These are phyloP conservation scores for Hippocampus barbouri DNA, from an alignment of 2,113 vertebrate genomes.

Conservation along the genomic window DNA sequence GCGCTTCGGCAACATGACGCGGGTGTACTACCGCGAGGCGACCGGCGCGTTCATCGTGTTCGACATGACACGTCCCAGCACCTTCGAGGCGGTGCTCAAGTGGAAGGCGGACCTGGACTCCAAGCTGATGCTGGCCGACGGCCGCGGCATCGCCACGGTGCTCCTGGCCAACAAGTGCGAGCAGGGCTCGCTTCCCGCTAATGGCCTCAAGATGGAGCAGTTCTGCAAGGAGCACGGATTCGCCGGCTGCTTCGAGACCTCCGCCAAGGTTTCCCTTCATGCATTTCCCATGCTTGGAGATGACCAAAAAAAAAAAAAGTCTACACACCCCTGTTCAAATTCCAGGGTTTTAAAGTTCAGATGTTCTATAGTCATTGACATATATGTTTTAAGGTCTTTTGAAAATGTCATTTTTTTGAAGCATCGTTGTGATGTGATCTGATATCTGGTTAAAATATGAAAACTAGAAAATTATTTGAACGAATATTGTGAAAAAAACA, in stretches of 20 bases:
- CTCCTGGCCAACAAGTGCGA: constrained; percentile 81
- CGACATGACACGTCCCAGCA: constrained; percentile 74
- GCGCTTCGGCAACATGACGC: constrained; percentile 81
- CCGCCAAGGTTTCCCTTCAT: constrained; percentile 72
- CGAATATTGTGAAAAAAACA: no score
- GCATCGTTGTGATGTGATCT: no score
- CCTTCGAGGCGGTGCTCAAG: constrained; percentile 76
- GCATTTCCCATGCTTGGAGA: background rate
- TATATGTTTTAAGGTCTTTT: no score
- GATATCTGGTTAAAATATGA: no score
- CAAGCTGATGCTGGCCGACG: constrained; percentile 72
- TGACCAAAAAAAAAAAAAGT: background rate
- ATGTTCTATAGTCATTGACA: no score
- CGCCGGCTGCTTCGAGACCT: constrained; percentile 77
- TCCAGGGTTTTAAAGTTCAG: no score
- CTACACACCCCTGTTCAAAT: no score
- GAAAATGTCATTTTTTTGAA: no score
- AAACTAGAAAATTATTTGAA: no score
- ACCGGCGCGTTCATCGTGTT: constrained; percentile 80
- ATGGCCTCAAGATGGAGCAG: constrained; percentile 72
- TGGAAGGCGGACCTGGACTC: constrained; percentile 83
- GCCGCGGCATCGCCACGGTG: constrained; percentile 71
- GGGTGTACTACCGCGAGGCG: constrained; percentile 81
- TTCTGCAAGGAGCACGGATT: constrained; percentile 78
- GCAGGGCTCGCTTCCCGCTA: constrained; percentile 66